Conservation (phyloP, 2,113 vertebrate species). For the Phodopus roborovskii region DNA sequence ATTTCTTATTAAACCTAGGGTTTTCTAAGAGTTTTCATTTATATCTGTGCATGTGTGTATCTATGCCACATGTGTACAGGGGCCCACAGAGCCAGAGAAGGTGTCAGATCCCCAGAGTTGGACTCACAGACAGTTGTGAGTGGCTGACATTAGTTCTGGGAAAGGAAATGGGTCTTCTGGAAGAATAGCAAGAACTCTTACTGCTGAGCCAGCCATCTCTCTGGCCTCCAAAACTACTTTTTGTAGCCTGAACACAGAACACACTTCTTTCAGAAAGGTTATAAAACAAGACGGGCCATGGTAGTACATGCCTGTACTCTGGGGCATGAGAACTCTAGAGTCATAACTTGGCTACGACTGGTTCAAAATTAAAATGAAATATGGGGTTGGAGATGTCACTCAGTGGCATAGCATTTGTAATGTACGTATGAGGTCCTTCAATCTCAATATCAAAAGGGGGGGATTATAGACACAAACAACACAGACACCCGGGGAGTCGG, state of each 20-base stretch:
- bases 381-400: not conserved
- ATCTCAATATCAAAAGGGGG: not conserved
- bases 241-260: not conserved
- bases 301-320: not conserved
- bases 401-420: not conserved
- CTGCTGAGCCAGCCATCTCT: not conserved
- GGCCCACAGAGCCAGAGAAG: not conserved
- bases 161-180: not conserved
- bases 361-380: not conserved
- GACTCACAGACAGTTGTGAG: not conserved
- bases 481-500: accelerated
- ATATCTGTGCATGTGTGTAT: not conserved
- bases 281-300: not conserved
- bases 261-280: not conserved
- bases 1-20: not conserved
- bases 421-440: not conserved
- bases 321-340: not conserved
- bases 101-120: not conserved
- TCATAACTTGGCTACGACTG: not conserved
- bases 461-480: not conserved
- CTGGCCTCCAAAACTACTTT: not conserved
- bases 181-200: not conserved
- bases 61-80: not conserved
- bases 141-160: too few relatives aligned
- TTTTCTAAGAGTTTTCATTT: not conserved